Percentiles rank a stretch among this genome's conserved stretches.
Evolutionary conservation across 2,888 invertebrate genomes (phyloP).

Genomic region (Sclerodermus sp.): DNA sequence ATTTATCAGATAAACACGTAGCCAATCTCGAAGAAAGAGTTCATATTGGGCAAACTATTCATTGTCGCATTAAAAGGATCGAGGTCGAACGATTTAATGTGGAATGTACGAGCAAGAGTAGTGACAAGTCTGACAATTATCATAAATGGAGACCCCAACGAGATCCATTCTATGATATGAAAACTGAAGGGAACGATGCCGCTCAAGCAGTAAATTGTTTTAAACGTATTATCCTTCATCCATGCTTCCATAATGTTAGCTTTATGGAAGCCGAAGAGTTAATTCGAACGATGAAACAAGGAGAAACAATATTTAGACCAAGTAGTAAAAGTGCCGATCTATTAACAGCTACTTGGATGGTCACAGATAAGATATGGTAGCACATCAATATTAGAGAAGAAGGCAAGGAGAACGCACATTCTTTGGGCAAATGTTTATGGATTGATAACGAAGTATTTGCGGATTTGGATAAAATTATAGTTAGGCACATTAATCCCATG

Average conservation of each 20-base stretch:
- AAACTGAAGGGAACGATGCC: slow-evolving; percentile 77
- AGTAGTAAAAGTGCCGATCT: slow-evolving; percentile 97
- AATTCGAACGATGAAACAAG: slow-evolving; percentile 91
- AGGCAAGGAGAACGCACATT: slow-evolving; percentile 95
- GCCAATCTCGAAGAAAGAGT: slow-evolving; percentile 90
- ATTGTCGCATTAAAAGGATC: slow-evolving; percentile 91
- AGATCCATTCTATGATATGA: slow-evolving; percentile 90
- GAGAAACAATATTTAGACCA: slow-evolving; percentile 94
- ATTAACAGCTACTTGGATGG: slow-evolving; percentile 98
- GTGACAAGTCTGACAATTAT: slow-evolving; percentile 88
- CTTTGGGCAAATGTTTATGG: slow-evolving; percentile 83
- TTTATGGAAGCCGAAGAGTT: slow-evolving; percentile 89
- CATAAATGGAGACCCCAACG: slow-evolving; percentile 88
- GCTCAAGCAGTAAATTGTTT: slow-evolving; percentile 85
- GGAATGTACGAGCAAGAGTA: slow-evolving; percentile 90
- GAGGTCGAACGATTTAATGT: slow-evolving; percentile 92
- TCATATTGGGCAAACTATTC: slow-evolving; percentile 78
- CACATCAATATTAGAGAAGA: slow-evolving; percentile 96
- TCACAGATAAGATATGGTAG: slow-evolving; percentile 89
- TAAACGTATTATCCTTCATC: slow-evolving; percentile 96
- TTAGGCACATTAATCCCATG: slow-evolving; percentile 95
- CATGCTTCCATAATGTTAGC: slow-evolving; percentile 95
- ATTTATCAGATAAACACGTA: slow-evolving; percentile 90
- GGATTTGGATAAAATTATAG: slow-evolving; percentile 98
- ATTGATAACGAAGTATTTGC: slow-evolving; percentile 94